These are phyloP conservation scores for Standfussiana lucernea DNA, from an alignment of 2,888 invertebrate genomes.

Conservation along the genomic window DNA sequence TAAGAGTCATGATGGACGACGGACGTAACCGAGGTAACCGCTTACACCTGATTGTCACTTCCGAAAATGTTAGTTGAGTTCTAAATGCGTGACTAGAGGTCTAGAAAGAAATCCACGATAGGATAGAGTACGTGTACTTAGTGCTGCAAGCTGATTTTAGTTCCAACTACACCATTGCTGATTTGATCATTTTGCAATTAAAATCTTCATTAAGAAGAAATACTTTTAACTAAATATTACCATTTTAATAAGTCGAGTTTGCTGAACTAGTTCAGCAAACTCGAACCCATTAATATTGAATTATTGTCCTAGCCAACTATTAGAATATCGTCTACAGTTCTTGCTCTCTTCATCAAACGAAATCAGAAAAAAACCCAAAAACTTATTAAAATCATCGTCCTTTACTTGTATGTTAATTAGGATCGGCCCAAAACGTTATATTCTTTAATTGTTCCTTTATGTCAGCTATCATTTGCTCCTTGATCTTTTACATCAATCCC, in stretches of 20 bases:
- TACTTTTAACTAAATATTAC: not conserved
- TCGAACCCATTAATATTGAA: not conserved
- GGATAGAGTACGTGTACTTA: not conserved
- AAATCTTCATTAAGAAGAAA: not conserved
- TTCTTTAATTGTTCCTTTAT: not conserved
- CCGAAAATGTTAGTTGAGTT: slow-evolving; percentile 61
- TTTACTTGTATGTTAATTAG: not conserved
- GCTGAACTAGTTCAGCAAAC: not conserved
- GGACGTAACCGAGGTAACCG: slow-evolving; percentile 70
- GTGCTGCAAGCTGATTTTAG: not conserved
- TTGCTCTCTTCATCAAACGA: not conserved
- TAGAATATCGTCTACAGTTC: not conserved
- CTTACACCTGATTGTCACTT: slow-evolving; percentile 71
- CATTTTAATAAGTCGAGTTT: not conserved
- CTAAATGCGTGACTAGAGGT: slow-evolving; percentile 30
- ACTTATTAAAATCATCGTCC: not conserved
- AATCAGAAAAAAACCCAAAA: not conserved
- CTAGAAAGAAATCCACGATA: not conserved
- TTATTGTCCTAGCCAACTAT: not conserved
- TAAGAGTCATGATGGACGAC: slow-evolving; percentile 47
- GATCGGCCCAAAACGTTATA: not conserved
- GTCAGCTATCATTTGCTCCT: not conserved
- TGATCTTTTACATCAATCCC: not conserved
- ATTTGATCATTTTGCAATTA: not conserved
- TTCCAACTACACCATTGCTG: not conserved